Conservation (phyloP, 2,888 invertebrate genomes). For the Drosophila setosimentum region DNA sequence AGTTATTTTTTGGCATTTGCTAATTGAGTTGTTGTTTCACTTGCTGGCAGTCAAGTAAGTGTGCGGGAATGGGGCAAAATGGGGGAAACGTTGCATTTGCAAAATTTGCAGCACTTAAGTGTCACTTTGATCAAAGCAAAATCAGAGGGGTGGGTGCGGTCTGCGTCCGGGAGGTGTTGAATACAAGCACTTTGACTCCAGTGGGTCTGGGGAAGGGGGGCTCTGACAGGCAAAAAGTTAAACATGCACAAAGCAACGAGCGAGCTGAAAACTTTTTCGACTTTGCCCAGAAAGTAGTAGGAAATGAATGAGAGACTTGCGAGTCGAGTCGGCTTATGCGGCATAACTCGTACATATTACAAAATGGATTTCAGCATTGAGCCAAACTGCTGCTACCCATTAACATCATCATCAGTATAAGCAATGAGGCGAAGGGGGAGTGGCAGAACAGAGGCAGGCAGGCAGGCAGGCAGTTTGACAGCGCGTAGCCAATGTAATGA, state of each 20-base stretch:
- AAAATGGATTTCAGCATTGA: conserved; percentile 46
- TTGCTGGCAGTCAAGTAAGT: conserved; percentile 45
- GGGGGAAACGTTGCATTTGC: conserved; percentile 43
- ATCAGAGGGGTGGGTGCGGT: background rate
- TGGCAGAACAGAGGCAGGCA: background rate
- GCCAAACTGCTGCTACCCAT: conserved; percentile 20
- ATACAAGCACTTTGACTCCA: conserved; percentile 26
- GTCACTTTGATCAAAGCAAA: conserved; percentile 63
- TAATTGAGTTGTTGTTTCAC: conserved; percentile 69
- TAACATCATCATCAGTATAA: conserved; percentile 10
- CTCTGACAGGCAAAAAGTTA: conserved; percentile 66
- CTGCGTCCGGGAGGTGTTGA: background rate
- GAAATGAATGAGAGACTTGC: conserved; percentile 58
- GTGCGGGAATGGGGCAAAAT: conserved; percentile 9
- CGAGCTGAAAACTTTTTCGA: conserved; percentile 66
- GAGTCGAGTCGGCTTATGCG: conserved; percentile 53
- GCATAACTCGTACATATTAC: conserved; percentile 75
- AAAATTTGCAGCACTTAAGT: conserved; percentile 56
- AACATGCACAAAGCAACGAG: conserved; percentile 72
- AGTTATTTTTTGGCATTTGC: conserved; percentile 33
- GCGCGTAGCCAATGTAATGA: conserved; percentile 75
- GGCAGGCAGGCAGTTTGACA: conserved; percentile 54
- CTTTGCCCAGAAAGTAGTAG: conserved; percentile 57
- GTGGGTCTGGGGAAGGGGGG: background rate
- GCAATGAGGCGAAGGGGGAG: background rate